phyloP scores from a whole-genome alignment of 1,140 invertebrate species.

The Dufourea novaeangliae region DNA sequence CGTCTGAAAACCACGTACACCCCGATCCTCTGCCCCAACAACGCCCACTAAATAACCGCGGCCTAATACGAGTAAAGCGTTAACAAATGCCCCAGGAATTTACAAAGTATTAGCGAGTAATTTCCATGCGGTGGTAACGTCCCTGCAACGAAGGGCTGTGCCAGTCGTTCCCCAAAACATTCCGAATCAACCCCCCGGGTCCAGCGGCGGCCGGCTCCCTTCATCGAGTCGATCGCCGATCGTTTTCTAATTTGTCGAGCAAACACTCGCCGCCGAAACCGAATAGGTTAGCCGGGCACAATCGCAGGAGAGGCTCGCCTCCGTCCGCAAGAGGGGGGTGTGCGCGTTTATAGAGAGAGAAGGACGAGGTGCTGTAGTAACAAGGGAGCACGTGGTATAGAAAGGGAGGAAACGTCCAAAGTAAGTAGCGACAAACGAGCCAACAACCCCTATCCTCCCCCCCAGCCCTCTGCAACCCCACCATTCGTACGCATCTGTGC shows the following conservation, averaged over 20 bases:
- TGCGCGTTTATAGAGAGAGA: background rate
- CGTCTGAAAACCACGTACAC: background rate
- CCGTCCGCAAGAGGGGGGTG: background rate
- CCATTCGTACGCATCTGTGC: constrained; percentile 54
- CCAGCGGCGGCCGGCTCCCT: constrained; percentile 70
- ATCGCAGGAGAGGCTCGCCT: constrained; percentile 38
- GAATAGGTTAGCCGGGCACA: constrained; percentile 64
- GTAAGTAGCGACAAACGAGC: constrained; percentile 60
- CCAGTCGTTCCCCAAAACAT: constrained; percentile 1
- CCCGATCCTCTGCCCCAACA: background rate
- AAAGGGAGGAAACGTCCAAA: constrained; percentile 30
- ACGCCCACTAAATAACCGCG: background rate
- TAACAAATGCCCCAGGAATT: constrained; percentile 38
- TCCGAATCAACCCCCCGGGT: constrained; percentile 5
- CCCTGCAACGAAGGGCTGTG: background rate
- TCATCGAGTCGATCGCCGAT: constrained; percentile 76
- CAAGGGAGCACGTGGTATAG: background rate
- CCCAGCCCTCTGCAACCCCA: background rate
- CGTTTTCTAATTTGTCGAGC: constrained; percentile 80
- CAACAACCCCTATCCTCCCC: background rate
- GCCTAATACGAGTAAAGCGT: constrained; percentile 1
- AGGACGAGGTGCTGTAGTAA: background rate
- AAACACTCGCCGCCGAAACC: constrained; percentile 73
- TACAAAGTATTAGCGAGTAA: constrained; percentile 51
- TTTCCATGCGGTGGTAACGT: too few species aligned